Base-by-base conservation (phyloP, 1,140 invertebrate species). In the Dendrolimus kikuchii region DNA sequence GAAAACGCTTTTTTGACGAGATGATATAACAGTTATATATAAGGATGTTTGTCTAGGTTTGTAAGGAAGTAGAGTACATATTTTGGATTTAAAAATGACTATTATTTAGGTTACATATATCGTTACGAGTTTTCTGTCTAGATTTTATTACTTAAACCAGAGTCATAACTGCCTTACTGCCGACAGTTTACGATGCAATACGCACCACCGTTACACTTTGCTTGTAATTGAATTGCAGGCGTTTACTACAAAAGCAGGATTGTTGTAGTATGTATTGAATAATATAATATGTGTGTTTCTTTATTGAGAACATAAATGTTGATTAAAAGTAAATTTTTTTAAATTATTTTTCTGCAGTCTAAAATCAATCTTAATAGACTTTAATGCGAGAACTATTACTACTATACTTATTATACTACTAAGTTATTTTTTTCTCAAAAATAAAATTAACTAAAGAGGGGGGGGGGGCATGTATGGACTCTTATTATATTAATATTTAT, bases 151-250 rank as follows among this genome's bases (percentile, higher is more conserved):
- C 55, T 64, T 56, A 59, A 60, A 57, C 55, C 49, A 41, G 49
- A 52, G 51, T 62, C 64, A 64, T 71, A 71, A 66, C 70, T 23
- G 70, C 68, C 68, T 72, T 76, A 68, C 66, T 60, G 74, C 66
- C 49, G 59, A 55, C 66, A 73, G 61, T 81, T 81, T 79, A 77
- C 69, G 74, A 74, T 70, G 71, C 70, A 71, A 74, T 72, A 76
- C 73, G 74, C 73, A 76, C 66, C 63, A 60, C 52, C 53, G 51
- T 58, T 63, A 59, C 64, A 73, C 66, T 77, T 78, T 79, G 73
- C 77, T 60, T 54, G 63, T 80, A 75, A 77, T 80, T 80, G 68
- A 74, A 78, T 77, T 52, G 70, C 73, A 79, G 76, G 78, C 73
- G 76, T 60, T 78, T 60, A 59, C 53, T 51, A 59, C 66, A 71